A percentile compares a stretch with the other conserved stretches of the same genome.
Evolutionary conservation across 1,140 invertebrate species (phyloP).

Genomic region (Grapholita molesta): DNA sequence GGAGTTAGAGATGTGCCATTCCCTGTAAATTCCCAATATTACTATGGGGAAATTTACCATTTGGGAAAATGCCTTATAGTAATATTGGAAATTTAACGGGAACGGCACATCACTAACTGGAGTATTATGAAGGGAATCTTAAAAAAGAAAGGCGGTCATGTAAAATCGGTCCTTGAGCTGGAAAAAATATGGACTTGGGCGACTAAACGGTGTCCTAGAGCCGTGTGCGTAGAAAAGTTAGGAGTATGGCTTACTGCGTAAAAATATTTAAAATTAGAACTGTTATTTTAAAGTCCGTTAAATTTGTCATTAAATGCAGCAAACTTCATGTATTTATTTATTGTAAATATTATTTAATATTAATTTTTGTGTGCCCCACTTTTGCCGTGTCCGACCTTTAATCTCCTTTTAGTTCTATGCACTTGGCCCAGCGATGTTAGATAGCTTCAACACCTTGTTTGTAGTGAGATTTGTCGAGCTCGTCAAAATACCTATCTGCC

Average conservation of each 20-base stretch:
- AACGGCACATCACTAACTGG: too few species aligned
- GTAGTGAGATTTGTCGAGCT: conserved; percentile 30
- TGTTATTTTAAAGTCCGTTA: too few species aligned
- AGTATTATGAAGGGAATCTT: background rate
- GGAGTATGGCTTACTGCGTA: background rate
- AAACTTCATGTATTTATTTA: too few species aligned
- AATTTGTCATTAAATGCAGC: too few species aligned
- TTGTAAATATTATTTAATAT: too few species aligned
- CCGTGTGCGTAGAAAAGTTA: background rate
- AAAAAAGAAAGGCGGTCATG: background rate
- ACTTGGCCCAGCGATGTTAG: conserved; percentile 18
- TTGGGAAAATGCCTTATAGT: too few species aligned
- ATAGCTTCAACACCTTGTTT: conserved; percentile 28
- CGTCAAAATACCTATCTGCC: conserved; percentile 36
- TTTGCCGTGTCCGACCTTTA: background rate
- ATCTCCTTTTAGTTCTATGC: conserved; percentile 27
- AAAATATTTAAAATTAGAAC: too few species aligned
- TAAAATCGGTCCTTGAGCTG: background rate
- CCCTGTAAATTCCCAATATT: too few species aligned
- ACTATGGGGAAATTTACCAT: too few species aligned
- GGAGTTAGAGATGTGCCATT: too few species aligned
- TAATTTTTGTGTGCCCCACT: too few species aligned
- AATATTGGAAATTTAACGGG: too few species aligned
- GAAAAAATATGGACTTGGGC: background rate
- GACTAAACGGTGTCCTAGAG: background rate